These are phyloP conservation scores for Matsumurasca onukii DNA, from an alignment of 1,140 invertebrate genomes.

Conservation along the genomic window DNA sequence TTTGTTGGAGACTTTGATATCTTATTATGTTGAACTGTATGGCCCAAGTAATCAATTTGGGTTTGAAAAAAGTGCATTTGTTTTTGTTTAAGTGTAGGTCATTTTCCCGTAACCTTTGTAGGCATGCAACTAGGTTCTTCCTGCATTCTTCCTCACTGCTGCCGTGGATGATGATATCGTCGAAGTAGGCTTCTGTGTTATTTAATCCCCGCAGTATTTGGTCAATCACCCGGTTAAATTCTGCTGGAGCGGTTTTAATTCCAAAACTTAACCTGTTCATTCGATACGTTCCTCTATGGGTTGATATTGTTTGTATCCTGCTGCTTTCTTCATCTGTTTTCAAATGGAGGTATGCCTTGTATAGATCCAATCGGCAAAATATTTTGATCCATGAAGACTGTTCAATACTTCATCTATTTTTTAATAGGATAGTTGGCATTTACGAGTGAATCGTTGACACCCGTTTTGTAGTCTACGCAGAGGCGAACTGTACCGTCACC, in stretches of 20 bases:
- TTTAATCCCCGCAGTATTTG: constrained; percentile 44
- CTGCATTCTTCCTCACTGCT: too few species aligned
- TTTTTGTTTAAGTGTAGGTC: constrained; percentile 42
- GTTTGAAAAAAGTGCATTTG: constrained; percentile 49
- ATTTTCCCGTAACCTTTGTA: too few species aligned
- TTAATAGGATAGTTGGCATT: constrained; percentile 19
- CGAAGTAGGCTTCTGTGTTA: constrained; percentile 37
- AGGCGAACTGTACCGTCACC: constrained; percentile 45
- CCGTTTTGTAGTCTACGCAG: constrained; percentile 52
- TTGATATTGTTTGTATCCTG: constrained; percentile 46
- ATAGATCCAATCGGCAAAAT: constrained; percentile 40
- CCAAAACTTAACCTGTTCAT: constrained; percentile 52
- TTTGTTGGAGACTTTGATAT: constrained; percentile 46
- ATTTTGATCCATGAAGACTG: constrained; percentile 29
- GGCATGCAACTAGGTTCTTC: too few species aligned
- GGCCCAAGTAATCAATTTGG: constrained; percentile 3
- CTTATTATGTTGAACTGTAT: background rate
- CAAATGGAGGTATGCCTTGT: constrained; percentile 44
- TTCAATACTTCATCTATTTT: constrained; percentile 31
- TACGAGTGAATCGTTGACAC: constrained; percentile 36
- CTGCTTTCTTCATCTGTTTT: constrained; percentile 40
- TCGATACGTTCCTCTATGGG: constrained; percentile 45
- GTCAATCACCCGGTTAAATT: constrained; percentile 54
- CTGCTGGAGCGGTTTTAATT: constrained; percentile 50
- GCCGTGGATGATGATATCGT: too few species aligned